A percentile compares a stretch with the other conserved stretches of the same genome.
These are phyloP conservation scores for Saccostrea glomerata DNA, from an alignment of 1,140 invertebrate species.

Conservation along the genomic window DNA sequence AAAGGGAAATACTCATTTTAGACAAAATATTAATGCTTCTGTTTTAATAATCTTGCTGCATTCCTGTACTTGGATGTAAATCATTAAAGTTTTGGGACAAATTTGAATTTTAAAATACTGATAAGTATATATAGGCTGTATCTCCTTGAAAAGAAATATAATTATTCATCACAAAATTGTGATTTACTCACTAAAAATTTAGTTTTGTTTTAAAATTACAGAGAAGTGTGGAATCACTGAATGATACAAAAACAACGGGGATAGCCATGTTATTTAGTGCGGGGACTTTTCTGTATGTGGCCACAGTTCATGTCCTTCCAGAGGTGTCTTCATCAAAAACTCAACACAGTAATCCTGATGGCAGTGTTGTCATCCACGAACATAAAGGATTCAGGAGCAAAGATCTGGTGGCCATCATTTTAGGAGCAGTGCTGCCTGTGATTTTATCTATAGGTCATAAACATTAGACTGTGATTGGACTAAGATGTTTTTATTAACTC, in stretches of 20 bases:
- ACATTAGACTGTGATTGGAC: constrained; percentile 80
- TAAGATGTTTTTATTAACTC: background rate
- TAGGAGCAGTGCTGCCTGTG: constrained; percentile 91
- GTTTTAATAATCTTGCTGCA: too few relatives aligned
- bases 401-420: constrained; percentile 90
- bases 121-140: too few relatives aligned
- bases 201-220: constrained; percentile 69
- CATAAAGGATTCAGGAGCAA: constrained; percentile 84
- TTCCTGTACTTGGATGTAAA: too few relatives aligned
- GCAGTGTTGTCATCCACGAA: constrained; percentile 79
- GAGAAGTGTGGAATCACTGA: constrained; percentile 81
- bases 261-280: constrained; percentile 99
- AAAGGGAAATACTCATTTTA: too few relatives aligned
- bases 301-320: constrained; percentile 98
- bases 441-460: constrained; percentile 94
- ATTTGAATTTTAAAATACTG: too few relatives aligned
- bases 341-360: constrained; percentile 76
- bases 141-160: too few relatives aligned
- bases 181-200: too few relatives aligned
- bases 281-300: constrained; percentile 98
- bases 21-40: too few relatives aligned
- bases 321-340: constrained; percentile 84
- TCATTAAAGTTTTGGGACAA: too few relatives aligned
- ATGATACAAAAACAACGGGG: constrained; percentile 93
- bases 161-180: too few relatives aligned